Evolutionary conservation across 1,140 invertebrate genomes (phyloP).

Genomic region (Pseudoatta argentina): DNA sequence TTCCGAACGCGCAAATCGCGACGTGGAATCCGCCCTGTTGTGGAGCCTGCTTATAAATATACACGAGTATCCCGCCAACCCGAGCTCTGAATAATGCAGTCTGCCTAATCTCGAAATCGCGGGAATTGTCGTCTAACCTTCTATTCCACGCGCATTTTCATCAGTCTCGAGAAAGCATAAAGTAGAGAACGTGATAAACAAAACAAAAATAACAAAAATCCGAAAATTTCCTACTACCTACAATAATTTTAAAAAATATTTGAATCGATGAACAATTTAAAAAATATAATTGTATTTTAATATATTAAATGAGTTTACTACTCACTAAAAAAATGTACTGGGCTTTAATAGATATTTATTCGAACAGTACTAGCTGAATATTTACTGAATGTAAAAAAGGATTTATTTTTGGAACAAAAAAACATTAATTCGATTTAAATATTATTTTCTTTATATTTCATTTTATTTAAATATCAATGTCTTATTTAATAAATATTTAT

Average conservation of each 20-base stretch:
- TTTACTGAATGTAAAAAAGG: too few relatives aligned
- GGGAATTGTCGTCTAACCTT: slow-evolving; percentile 68
- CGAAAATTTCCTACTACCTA: neutral
- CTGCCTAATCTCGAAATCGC: slow-evolving; percentile 73
- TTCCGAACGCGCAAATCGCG: slow-evolving; percentile 44
- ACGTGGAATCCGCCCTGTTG: slow-evolving; percentile 6
- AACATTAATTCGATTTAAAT: too few relatives aligned
- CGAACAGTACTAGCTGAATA: too few relatives aligned
- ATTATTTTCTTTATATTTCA: too few relatives aligned
- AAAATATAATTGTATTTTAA: neutral
- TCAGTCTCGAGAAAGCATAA: slow-evolving; percentile 6
- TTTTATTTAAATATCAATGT: too few relatives aligned
- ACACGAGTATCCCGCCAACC: slow-evolving; percentile 48
- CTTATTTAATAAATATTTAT: too few relatives aligned
- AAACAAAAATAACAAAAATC: slow-evolving; percentile 20
- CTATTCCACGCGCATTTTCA: slow-evolving; percentile 40
- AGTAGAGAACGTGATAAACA: neutral
- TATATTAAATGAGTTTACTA: neutral
- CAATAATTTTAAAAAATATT: neutral
- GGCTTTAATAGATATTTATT: too few relatives aligned
- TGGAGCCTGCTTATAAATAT: slow-evolving; percentile 45
- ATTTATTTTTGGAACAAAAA: too few relatives aligned
- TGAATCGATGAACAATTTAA: neutral
- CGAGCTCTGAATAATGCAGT: slow-evolving; percentile 74
- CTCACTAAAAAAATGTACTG: too few relatives aligned